Evolutionary conservation across 2,888 invertebrate genomes (phyloP), one percentile per base, ranked within the genome.

Genomic region (Acleris holmiana): DNA sequence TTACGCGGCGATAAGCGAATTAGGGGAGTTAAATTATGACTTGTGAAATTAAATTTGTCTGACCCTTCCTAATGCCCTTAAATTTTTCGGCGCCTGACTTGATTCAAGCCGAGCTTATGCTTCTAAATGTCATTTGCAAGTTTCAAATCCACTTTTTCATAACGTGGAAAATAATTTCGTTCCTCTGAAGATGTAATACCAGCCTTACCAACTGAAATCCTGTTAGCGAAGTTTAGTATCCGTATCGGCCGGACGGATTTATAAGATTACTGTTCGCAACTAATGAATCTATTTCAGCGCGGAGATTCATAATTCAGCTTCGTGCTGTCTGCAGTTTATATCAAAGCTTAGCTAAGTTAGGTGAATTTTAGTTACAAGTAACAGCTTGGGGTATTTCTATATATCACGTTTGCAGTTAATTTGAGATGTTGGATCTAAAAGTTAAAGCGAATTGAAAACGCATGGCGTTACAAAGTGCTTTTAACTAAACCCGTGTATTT

Each of bases 231-330:
- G 35, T 63, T 63, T 46, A 57, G 57, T 51, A 63, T 63, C 63
- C 50, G 50, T 57, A 57, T 63, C 57, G 56, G 56, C 49, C 50
- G 50, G 46, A 17, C 35, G 46, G 57, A 57, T 63, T 63, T 63
- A 57, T 51, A 63, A 51, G 51, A 57, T 63, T 62, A 63, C 46
- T 47, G 35, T 57, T 57, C 51, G 23, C 51, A 51, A 63, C 46
- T 63, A 57, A 63, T 57, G 57, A 57, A 63, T 63, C 57, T 57
- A 63, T 63, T 57, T 63, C 63, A 57, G 21, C 17, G 51, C 57
- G 35, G 35, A 40, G 51, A 51, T 54, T 51, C 47, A 57, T 51
- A 57, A 63, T 57, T 57, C 10, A 57, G 48, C 50, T 51, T 46
- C 46, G 46, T 51, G 40, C 44, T 41, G 25, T 21, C 29, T 50